Base-by-base conservation (phyloP, 2,113 vertebrate genomes). In the Guaruba guarouba region DNA sequence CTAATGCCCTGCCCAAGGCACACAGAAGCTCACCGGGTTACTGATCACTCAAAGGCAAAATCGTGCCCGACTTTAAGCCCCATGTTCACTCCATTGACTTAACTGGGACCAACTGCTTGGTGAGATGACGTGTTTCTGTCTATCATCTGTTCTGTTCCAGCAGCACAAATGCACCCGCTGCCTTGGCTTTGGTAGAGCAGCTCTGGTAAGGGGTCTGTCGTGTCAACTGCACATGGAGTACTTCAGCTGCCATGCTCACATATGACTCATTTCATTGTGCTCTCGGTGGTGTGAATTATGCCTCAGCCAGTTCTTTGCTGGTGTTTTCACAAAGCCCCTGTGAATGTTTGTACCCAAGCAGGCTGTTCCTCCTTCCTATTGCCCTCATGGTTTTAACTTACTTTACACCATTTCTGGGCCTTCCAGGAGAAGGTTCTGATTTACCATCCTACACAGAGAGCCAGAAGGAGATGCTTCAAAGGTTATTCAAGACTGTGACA, bases 1-100 rank as follows among this genome's bases (percentile, higher is more conserved):
- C 41, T 69, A n/a, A 73, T 37, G 71, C 8, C 11, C 19, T 6
- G 1, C 11, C 43, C 55, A 44, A 41, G 35, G 33, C 37, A 41
- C 31, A 33, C 5, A 48, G 41, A 54, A 66, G 6, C 52, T 84
- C 33, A 46, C 8, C 5, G 57, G 31, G 33, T 18, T 59, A 19
- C 41, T 67, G n/a, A 4, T 68, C 51, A 39, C 28, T 44, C 62
- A 93, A 78, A 85, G 39, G 8, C 29, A 66, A 77, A 88, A 35
- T 2, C 11, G 7, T 62, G 8, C 28, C 52, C 0, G 0, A 9
- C 49, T 66, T 54, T 67, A 43, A 85, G 75, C 71, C 10, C 20
- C 3, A 0, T 0, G 0, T 41, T 27, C 0, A 0, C 29, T 64
- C 15, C 55, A 16, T 13, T 68, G 66, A 49, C 5, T 67, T 49